A percentile compares a stretch with the other conserved stretches of the same genome.
These are phyloP conservation scores for Lasioglossum vierecki DNA, from an alignment of 2,888 invertebrate genomes.

Conservation along the genomic window DNA sequence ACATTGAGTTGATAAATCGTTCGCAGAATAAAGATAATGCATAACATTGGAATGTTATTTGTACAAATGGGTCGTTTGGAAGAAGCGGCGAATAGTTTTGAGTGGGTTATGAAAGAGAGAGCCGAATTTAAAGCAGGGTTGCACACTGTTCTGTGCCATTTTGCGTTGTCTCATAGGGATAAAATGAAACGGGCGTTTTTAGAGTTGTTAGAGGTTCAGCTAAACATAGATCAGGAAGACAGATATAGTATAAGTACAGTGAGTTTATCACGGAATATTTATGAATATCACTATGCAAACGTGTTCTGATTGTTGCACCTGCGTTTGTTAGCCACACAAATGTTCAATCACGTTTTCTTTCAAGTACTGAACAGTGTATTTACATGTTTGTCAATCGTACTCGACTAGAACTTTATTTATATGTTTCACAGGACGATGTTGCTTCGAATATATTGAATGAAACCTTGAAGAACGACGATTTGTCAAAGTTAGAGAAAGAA, in stretches of 20 bases:
- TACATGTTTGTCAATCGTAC: not conserved
- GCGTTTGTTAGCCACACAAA: conserved; percentile 34
- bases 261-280: conserved; percentile 62
- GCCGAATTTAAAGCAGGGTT: conserved; percentile 94
- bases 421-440: conserved; percentile 85
- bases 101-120: conserved; percentile 98
- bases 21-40: conserved; percentile 96
- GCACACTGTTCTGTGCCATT: conserved; percentile 94
- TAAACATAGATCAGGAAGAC: conserved; percentile 93
- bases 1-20: conserved; percentile 65
- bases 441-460: conserved; percentile 87
- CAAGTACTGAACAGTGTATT: not conserved
- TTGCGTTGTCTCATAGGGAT: conserved; percentile 95
- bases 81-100: conserved; percentile 98
- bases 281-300: conserved; percentile 30
- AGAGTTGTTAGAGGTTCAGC: conserved; percentile 94
- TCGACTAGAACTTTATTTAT: not conserved
- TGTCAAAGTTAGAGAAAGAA: conserved; percentile 90
- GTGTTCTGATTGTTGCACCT: conserved; percentile 20
- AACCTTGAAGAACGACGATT: conserved; percentile 90
- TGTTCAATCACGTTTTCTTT: conserved; percentile 7
- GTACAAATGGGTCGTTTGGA: conserved; percentile 98
- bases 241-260: conserved; percentile 81
- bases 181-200: conserved; percentile 97
- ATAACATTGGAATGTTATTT: conserved; percentile 97